Evolutionary conservation across 1,140 invertebrate species (phyloP), one percentile per base, ranked within the genome.

Genomic region (Ectropis grisescens): DNA sequence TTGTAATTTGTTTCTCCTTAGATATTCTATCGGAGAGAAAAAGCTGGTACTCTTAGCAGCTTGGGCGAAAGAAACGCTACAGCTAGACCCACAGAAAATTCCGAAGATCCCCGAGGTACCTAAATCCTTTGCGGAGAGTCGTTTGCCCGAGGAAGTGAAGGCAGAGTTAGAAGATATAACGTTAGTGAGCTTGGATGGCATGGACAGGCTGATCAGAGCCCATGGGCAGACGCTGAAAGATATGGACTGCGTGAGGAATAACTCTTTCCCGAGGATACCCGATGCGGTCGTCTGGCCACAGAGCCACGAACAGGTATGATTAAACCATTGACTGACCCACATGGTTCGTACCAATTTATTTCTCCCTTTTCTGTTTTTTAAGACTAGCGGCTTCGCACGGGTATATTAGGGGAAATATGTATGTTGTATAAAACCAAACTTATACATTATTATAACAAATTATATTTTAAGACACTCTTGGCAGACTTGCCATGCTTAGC

Each of bases 201-300:
- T 93, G 29, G 96, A 98, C 62, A 85, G 97, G 33, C 67, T 99
- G 11, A 88, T 97, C 36, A 85, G 96, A 29, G 90, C 94, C n/a
- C 97, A 99, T 79, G 97, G 97, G 3, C 95, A 99, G 67, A 98
- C 97, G 0, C 74, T 99, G 6, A 88, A 94, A 47, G 97, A 99
- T 64, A 93, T 99, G 37, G 91, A 91, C 51, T 81, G 85, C 4
- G 64, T 98, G 19, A 85, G 92, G 58, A 70, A 84, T 24, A 89
- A 91, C 29, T 85, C 70, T 27, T 92, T 95, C 58, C 82, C 87
- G 7, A 86, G 96, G 45, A 94, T 99, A 67, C 96, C 96, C 1
- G 97, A 99, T 65, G 58, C 98, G 4, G 93, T 99, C 1, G 82
- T 97, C 1, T 99, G 97, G 97, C 96, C 96, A 15, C 87, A 85